Percentiles rank a stretch among this genome's conserved stretches.
phyloP scores from a whole-genome alignment of 2,797 vertebrate genomes.

The Jordanella pulchra region DNA sequence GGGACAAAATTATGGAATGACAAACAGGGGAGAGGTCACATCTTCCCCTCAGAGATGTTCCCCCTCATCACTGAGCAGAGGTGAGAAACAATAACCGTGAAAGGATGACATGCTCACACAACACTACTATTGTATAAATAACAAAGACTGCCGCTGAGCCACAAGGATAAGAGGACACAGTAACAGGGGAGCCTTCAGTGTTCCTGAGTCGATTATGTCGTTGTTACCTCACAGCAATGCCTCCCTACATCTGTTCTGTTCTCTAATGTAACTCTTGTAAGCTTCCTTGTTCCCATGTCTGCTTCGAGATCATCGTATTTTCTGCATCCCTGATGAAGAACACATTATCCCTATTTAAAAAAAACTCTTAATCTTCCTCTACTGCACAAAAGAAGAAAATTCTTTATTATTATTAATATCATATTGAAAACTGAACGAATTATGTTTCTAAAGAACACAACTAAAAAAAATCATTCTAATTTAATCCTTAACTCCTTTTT shows the following conservation, averaged over 20 bases:
- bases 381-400: background rate
- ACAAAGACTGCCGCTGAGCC: conserved; percentile 74
- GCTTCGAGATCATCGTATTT: conserved; percentile 38
- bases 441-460: background rate
- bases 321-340: conserved; percentile 16
- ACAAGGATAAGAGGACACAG: conserved; percentile 74
- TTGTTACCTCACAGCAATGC: conserved; percentile 62
- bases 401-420: too few relatives aligned
- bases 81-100: conserved; percentile 77
- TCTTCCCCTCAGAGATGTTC: conserved; percentile 54
- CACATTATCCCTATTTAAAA: conserved; percentile 10
- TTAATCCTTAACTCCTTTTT: background rate
- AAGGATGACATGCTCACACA: conserved; percentile 75
- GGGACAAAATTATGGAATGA: conserved; percentile 32
- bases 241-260: conserved; percentile 60
- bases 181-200: conserved; percentile 66
- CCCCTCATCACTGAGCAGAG: conserved; percentile 62
- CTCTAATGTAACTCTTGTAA: conserved; percentile 58
- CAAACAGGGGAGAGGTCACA: conserved; percentile 47
- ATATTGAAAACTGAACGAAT: background rate
- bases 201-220: conserved; percentile 75
- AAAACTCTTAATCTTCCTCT: background rate
- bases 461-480: background rate
- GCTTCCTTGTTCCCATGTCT: conserved; percentile 26
- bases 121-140: conserved; percentile 65